Base-by-base conservation (phyloP, 2,797 vertebrate genomes). In the Bovichtus variegatus region DNA sequence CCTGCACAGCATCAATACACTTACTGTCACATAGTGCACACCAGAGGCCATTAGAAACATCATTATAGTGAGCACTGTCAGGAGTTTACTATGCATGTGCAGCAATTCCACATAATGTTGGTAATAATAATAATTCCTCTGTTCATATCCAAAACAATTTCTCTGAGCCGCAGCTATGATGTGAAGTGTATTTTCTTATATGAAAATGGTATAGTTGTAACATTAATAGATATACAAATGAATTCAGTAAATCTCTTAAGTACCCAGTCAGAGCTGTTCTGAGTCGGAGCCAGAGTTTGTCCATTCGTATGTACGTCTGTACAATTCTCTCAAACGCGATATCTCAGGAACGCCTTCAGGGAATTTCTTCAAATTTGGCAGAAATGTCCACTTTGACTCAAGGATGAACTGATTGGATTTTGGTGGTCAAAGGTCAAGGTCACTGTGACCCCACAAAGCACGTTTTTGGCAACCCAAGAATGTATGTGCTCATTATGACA, bases 11-110 rank as follows among this genome's bases (percentile, higher is more conserved):
- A 70, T 83, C 81, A 86, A 74, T 82, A 70, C 82, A 73, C 86
- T 87, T 76, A 82, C 64, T 88, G 83, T 78, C 87, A 87, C 85
- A 68, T 68, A 43, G 78, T 63, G 77, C 83, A 67, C 85, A 87
- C 85, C 75, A 73, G 84, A 88, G 85, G 78, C 85, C 85, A 86
- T 89, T 87, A 86, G 73, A 86, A 84, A 61, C 36, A 85, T 83
- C 76, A 88, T 89, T 88, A 86, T 38, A 62, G 70, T 4, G 40
- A 73, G 68, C 60, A 53, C 68, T 79, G 74, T 76, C 80, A 78
- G 75, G 49, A 59, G 63, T 19, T 49, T 36, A 51, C 58, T 21
- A 61, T 55, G 54, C 71, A 43, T 71, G 67, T 47, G 78, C 70
- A 36, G 71, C 65, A 53, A 31, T 74, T 70, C 19, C 41, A 61